phyloP scores from a whole-genome alignment of 2,113 vertebrate species.

The Pomatostomus ruficeps region DNA sequence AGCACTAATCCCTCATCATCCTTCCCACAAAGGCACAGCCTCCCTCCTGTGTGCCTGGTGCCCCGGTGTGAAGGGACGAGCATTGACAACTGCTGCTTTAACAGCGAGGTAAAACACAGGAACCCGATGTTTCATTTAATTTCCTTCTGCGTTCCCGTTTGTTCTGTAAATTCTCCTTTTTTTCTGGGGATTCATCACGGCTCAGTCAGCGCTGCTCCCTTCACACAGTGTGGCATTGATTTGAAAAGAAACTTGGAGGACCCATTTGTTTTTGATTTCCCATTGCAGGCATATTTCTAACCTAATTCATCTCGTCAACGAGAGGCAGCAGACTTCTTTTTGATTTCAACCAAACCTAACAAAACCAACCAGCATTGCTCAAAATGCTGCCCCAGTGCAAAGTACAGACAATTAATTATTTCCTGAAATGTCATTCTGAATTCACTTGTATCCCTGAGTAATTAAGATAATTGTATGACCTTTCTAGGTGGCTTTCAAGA shows the following conservation, averaged over 20 bases:
- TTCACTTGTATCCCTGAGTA: background rate
- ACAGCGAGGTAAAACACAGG: background rate
- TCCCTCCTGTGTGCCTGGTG: background rate
- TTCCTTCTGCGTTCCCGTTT: background rate
- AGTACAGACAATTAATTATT: background rate
- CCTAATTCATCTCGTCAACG: background rate
- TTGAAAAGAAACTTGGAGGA: background rate
- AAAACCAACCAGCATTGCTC: background rate
- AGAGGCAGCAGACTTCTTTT: background rate
- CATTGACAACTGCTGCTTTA: background rate
- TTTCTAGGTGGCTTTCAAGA: background rate
- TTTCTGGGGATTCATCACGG: background rate
- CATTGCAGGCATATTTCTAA: background rate
- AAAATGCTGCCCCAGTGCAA: background rate
- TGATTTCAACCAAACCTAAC: background rate
- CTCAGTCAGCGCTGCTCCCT: background rate
- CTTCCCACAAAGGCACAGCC: constrained; percentile 23
- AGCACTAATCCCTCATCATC: constrained; percentile 28
- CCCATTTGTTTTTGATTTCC: constrained; percentile 3
- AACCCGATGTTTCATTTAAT: background rate
- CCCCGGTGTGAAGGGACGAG: background rate
- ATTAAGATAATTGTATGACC: background rate
- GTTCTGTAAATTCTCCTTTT: background rate
- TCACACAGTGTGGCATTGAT: background rate
- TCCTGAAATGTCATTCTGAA: background rate